Base-by-base conservation (phyloP, 1,140 invertebrate genomes). In the Linepithema humile region DNA sequence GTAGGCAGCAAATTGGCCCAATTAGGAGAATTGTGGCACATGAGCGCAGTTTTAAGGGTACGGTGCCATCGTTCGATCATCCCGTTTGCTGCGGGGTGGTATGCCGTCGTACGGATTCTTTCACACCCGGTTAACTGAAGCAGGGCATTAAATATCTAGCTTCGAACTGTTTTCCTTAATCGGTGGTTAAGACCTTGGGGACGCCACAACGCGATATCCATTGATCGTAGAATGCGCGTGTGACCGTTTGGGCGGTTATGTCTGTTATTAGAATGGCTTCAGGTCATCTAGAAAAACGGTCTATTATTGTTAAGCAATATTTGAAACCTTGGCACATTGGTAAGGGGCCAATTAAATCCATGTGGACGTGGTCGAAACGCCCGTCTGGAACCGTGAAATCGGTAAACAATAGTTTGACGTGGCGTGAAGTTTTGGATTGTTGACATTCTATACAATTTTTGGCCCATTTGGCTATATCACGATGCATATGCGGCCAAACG, bases 351-450 rank as follows among this genome's bases (percentile, higher is more conserved):
- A 80, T 53, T 0, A 80, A 32, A 12, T 80, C 77, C 1, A 80
- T 17, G 15, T 80, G 64, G 10, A 80, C 26, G 9, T 80, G 77
- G 1, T 67, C 23, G 23, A 80, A 80, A 4, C 77, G 29, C 0
- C n/a, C 45, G 0, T 70, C 23, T 9, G 65, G 53, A 1, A 26
- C 9, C 1, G 23, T 15, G 1, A 82, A 60, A 3, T 77, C 3
- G 3, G 59, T 17, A 0, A 43, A 17, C 0, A 32, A 1, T 7
- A 1, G 15, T 64, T 15, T 50, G 2, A 29, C 57, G 48, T 75
- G 59, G 5, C 43, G 12, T 1, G 29, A 17, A 3, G 17, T 35
- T 38, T 60, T 75, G 5, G 3, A 26, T 45, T 35, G 23, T n/a
- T 75, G 72, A 15, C 72, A 75, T 9, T 23, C 6, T 0, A 48